Evolutionary conservation across 1,140 invertebrate genomes (phyloP).

Genomic region (Drosophila willistoni): DNA sequence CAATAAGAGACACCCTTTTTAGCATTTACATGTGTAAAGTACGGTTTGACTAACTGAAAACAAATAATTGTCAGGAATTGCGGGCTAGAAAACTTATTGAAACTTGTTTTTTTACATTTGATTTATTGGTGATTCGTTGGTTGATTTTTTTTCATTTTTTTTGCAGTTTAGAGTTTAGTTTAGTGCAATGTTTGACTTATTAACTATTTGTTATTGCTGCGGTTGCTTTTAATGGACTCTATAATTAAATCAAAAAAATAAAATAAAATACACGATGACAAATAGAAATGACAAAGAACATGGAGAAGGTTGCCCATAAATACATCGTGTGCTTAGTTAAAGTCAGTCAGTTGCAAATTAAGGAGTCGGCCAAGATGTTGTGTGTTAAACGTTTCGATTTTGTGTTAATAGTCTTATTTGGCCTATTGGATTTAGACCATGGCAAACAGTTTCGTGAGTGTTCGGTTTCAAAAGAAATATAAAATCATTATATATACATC

Average conservation of each 20-base stretch:
- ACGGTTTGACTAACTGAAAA: neutral
- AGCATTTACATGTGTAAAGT: neutral
- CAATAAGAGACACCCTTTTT: conserved; percentile 4
- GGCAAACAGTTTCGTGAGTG: conserved; percentile 36
- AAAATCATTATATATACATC: too few relatives aligned
- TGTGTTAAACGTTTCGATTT: neutral
- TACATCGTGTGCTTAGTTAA: neutral
- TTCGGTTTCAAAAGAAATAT: too few relatives aligned
- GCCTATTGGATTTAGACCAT: neutral
- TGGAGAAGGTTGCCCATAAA: conserved; percentile 2
- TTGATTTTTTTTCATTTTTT: neutral
- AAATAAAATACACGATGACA: neutral
- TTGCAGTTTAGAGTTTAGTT: conserved; percentile 5
- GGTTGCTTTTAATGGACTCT: conserved; percentile 7
- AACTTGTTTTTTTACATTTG: conserved; percentile 5
- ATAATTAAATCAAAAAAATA: conserved; percentile 11
- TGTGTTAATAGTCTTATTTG: neutral
- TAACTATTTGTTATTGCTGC: neutral
- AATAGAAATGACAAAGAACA: neutral
- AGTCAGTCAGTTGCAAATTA: conserved; percentile 29
- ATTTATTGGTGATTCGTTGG: neutral
- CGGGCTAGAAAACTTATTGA: neutral
- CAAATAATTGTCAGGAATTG: conserved; percentile 7
- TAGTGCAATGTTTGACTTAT: conserved; percentile 7
- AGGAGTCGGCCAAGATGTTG: conserved; percentile 23